Evolutionary conservation across 2,888 invertebrate species (phyloP).

Genomic region (Ormyrus rosae): DNA sequence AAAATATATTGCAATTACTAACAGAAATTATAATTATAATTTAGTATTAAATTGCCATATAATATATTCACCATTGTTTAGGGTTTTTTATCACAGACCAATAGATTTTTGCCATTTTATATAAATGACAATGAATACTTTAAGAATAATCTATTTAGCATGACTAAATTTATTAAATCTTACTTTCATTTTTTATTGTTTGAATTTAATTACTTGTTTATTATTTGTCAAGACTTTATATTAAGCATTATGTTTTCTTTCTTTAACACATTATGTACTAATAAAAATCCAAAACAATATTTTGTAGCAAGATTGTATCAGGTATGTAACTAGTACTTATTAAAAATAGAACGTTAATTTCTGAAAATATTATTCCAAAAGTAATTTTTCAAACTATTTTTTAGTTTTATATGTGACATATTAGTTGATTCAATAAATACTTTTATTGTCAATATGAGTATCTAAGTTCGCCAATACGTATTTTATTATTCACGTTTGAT

Average conservation of each 20-base stretch:
- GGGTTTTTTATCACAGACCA: constrained; percentile 66
- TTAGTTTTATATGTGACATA: background rate
- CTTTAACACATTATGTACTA: background rate
- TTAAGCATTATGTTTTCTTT: background rate
- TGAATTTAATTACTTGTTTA: background rate
- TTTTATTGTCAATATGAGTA: background rate
- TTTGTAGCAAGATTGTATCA: too few relatives aligned
- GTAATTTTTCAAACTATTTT: background rate
- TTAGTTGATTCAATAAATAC: background rate
- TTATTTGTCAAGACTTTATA: constrained; percentile 34
- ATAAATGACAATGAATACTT: constrained; percentile 7
- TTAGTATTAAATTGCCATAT: background rate
- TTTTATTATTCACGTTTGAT: background rate
- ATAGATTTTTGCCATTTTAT: constrained; percentile 66
- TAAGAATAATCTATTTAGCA: constrained; percentile 15
- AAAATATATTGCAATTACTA: background rate
- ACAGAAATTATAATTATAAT: too few relatives aligned
- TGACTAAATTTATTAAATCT: constrained; percentile 15
- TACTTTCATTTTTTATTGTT: constrained; percentile 24
- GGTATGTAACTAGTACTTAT: background rate
- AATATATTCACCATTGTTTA: constrained; percentile 62
- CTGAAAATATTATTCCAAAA: background rate
- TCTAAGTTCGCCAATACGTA: background rate
- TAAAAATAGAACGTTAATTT: background rate
- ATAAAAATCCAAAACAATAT: background rate